Base-by-base conservation (phyloP, 1,140 invertebrate genomes). In the Euglossa dilemma region DNA sequence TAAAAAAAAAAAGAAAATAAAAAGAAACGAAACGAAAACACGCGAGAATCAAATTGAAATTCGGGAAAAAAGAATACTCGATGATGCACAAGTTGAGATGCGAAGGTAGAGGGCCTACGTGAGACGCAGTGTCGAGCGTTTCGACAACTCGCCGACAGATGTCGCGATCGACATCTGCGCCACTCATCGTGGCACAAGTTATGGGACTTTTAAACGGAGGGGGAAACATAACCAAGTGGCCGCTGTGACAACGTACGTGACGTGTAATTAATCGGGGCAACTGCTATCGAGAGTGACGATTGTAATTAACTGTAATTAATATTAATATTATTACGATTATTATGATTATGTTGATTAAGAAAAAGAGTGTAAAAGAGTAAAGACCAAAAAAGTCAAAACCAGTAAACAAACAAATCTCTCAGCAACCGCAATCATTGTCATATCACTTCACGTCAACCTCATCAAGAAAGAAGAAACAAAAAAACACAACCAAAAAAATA, bases 371-470 rank as follows among this genome's bases (percentile, higher is more conserved):
- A 88, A 87, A 91, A 93, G 92, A 92, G 93, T 90, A 86, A 89
- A 91, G 85, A 90, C 81, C 79, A 87, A 82, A 91, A 87, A 92
- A 92, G 86, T 89, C 85, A 92, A 93, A 94, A 92, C 91, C 91
- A 93, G 87, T 91, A 93, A 71, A 92, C 93, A 94, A 93, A 92
- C 93, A 92, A 94, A 90, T 93, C 92, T 93, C 88, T 94, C 92
- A 94, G 92, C 93, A 94, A 93, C 92, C 91, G 92, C 93, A 93
- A 93, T 92, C 92, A 92, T 87, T 91, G 89, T 89, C 91, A 90
- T 81, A 86, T 92, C 92, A 92, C 91, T 92, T 92, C 91, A 91
- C 91, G 89, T 93, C 91, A 93, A 84, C 87, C 88, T 92, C 91
- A 92, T 91, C 87, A 93, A 91, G 90, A 92, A 93, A 93, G 87